Base-by-base conservation (phyloP, 2,888 invertebrate species). In the Drosophila falleni region DNA sequence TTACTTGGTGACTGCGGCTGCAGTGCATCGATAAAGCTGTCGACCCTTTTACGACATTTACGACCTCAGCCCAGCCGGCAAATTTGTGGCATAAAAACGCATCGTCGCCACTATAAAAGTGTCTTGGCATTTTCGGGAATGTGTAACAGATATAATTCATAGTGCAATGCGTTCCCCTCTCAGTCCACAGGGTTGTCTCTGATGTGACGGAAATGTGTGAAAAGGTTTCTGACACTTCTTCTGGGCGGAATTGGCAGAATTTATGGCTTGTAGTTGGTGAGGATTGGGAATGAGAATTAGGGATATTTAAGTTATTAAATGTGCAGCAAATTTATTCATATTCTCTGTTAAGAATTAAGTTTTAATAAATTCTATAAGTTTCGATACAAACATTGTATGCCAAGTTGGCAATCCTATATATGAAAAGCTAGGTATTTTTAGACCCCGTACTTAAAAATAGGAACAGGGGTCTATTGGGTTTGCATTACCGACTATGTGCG, bases 11-110 rank as follows among this genome's bases (percentile, higher is more conserved):
- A 11, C 58, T 44, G 53, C 58, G 44, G 58, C 62, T 80, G 78
- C 78, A 79, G 10, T 71, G 64, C 73, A 76, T 77, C 87, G 87
- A 81, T 86, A 71, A 87, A 84, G 55, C 39, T 29, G 46, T 50
- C 54, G 61, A 63, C 55, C 44, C 51, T 56, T 61, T 62, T 41
- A 61, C 35, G 62, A 15, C 67, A 51, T 69, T 62, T 68, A 65
- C 63, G 58, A 58, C 50, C 54, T 65, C 54, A 65, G 82, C 51
- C 71, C 23, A 83, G 64, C 44, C 81, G 87, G 74, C 77, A 86
- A 82, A 82, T 81, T 74, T 70, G 62, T 63, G 47, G 55, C 74
- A 83, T 86, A 71, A 81, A 86, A 86, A 65, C 70, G 82, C 80
- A 80, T 66, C 74, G 83, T 78, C 74, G 74, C 79, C 74, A 62